Percentiles rank a stretch among this genome's conserved stretches.
These are phyloP conservation scores for Mayetiola destructor DNA, from an alignment of 2,888 invertebrate genomes.

Conservation along the genomic window DNA sequence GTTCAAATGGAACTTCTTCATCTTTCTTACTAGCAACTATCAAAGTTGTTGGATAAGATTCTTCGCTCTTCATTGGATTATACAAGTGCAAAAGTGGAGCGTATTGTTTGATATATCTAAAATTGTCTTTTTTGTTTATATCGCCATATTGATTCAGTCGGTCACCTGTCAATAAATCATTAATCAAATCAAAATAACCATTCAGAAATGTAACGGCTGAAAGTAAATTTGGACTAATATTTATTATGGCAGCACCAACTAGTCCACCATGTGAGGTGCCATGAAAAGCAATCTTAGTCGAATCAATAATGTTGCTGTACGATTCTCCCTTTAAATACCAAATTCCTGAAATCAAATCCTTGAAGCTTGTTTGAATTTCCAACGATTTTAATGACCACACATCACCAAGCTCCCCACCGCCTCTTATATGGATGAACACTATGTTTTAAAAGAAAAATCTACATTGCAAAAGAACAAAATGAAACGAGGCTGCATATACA, in stretches of 20 bases:
- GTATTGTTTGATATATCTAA: neutral
- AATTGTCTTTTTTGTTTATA: slow-evolving; percentile 7
- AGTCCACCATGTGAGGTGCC: neutral
- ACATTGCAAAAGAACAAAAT: neutral
- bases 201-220: slow-evolving; percentile 2
- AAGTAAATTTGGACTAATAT: slow-evolving; percentile 1
- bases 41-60: neutral
- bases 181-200: slow-evolving; percentile 12
- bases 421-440: slow-evolving; percentile 4
- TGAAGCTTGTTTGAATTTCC: neutral
- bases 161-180: neutral
- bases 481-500: neutral
- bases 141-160: slow-evolving; percentile 11
- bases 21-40: neutral
- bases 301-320: neutral
- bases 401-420: slow-evolving; percentile 11
- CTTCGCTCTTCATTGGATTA: neutral
- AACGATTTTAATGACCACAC: neutral
- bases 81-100: slow-evolving; percentile 7
- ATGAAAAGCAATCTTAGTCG: slow-evolving; percentile 7
- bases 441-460: neutral
- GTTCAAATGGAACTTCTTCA: neutral
- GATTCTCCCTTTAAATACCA: neutral
- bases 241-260: slow-evolving; percentile 5
- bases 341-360: neutral